Conservation (phyloP, 2,113 vertebrate species). For the Pygoscelis adeliae region DNA sequence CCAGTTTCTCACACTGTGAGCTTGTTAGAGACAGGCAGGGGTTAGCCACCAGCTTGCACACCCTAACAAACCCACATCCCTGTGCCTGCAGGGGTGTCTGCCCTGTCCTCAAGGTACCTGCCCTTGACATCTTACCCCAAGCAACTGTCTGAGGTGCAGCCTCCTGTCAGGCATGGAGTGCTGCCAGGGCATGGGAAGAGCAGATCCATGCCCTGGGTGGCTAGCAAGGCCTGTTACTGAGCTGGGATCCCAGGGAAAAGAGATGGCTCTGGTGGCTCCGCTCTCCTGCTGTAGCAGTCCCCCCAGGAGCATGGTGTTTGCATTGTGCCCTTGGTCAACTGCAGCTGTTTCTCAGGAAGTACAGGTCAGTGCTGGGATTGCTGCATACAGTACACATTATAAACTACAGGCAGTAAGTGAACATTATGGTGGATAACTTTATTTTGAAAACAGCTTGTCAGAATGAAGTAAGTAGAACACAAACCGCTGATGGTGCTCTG, state of each 20-base stretch:
- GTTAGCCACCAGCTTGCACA: too few relatives aligned
- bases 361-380: not conserved
- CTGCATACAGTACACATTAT: not conserved
- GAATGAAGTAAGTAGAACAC: not conserved
- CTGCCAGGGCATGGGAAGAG: not conserved
- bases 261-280: not conserved
- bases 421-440: not conserved
- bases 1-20: not conserved
- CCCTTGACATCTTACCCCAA: not conserved
- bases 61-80: accelerated
- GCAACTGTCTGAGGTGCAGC: not conserved
- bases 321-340: not conserved
- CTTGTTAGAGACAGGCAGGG: not conserved
- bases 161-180: not conserved
- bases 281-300: not conserved
- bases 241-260: not conserved
- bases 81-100: not conserved
- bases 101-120: not conserved
- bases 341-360: not conserved
- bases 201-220: not conserved
- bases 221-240: not conserved
- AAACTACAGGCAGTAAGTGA: not conserved
- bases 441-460: constrained; percentile 15
- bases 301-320: not conserved
- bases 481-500: not conserved